phyloP scores from a whole-genome alignment of 2,797 vertebrate species.

The Poeciliopsis presidionis region DNA sequence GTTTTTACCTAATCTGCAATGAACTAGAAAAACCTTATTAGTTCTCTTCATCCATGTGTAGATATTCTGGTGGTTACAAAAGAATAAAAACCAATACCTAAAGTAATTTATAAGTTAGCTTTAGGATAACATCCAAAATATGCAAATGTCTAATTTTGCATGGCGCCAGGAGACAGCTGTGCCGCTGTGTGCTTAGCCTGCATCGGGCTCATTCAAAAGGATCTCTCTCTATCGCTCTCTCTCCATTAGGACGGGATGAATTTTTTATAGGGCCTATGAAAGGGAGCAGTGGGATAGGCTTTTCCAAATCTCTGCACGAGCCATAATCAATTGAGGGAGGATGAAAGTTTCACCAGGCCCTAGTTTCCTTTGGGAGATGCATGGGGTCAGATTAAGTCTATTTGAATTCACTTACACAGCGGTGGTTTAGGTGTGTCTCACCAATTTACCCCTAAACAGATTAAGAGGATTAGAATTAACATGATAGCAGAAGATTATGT shows the following conservation, averaged over 20 bases:
- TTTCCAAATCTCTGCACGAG: slow-evolving; percentile 80
- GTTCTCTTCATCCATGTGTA: not conserved
- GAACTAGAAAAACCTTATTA: not conserved
- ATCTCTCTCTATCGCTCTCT: slow-evolving; percentile 66
- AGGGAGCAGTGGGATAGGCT: slow-evolving; percentile 79
- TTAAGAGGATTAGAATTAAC: slow-evolving; percentile 68
- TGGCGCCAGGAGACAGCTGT: slow-evolving; percentile 51
- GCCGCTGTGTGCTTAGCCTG: slow-evolving; percentile 54
- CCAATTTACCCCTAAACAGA: slow-evolving; percentile 59
- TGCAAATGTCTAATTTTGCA: slow-evolving; percentile 29
- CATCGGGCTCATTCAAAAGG: slow-evolving; percentile 67
- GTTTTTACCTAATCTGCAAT: not conserved
- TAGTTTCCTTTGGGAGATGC: slow-evolving; percentile 74
- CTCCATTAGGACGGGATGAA: slow-evolving; percentile 77
- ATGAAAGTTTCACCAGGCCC: slow-evolving; percentile 77
- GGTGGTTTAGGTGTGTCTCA: slow-evolving; percentile 72
- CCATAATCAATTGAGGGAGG: slow-evolving; percentile 79
- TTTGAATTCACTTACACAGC: slow-evolving; percentile 78
- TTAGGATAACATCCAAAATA: slow-evolving; percentile 19
- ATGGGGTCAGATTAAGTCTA: slow-evolving; percentile 81
- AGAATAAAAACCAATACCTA: not conserved
- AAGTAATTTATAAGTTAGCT: not conserved
- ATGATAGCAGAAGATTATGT: slow-evolving; percentile 42
- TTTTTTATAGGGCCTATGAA: slow-evolving; percentile 83
- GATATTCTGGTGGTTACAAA: not conserved